Conservation (phyloP, 2,888 invertebrate genomes). For the Nycteola revayana region DNA sequence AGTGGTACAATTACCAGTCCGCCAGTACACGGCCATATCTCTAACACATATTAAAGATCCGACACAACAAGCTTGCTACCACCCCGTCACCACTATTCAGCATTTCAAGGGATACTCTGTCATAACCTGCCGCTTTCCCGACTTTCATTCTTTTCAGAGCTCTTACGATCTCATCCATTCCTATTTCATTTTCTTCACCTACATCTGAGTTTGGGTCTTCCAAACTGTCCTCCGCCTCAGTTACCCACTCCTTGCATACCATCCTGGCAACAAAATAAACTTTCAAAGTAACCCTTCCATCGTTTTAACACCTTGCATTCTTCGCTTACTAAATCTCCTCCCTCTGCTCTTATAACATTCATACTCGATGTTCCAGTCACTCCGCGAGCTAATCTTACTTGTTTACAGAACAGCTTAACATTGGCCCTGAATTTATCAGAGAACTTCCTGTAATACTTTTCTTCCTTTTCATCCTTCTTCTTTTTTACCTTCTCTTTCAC, state of each 20-base stretch:
- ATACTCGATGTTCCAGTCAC: too few species aligned
- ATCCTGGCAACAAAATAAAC: too few species aligned
- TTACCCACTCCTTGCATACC: not conserved
- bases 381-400: not conserved
- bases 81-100: not conserved
- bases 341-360: too few species aligned
- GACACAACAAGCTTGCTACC: too few species aligned
- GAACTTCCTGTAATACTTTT: not conserved
- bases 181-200: too few species aligned
- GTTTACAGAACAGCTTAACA: not conserved
- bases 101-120: not conserved
- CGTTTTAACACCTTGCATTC: not conserved
- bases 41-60: too few species aligned
- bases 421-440: too few species aligned
- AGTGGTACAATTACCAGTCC: not conserved
- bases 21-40: not conserved
- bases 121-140: too few species aligned
- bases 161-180: too few species aligned
- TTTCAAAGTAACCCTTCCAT: not conserved
- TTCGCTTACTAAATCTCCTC: not conserved
- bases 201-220: not conserved
- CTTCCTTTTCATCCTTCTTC: not conserved
- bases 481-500: conserved; percentile 19
- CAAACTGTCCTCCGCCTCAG: not conserved
- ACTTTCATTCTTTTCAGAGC: too few species aligned